Percentiles rank a stretch among this genome's conserved stretches.
These are phyloP conservation scores for Peromyscus eremicus DNA, from an alignment of 2,797 vertebrate species.

Conservation along the genomic window DNA sequence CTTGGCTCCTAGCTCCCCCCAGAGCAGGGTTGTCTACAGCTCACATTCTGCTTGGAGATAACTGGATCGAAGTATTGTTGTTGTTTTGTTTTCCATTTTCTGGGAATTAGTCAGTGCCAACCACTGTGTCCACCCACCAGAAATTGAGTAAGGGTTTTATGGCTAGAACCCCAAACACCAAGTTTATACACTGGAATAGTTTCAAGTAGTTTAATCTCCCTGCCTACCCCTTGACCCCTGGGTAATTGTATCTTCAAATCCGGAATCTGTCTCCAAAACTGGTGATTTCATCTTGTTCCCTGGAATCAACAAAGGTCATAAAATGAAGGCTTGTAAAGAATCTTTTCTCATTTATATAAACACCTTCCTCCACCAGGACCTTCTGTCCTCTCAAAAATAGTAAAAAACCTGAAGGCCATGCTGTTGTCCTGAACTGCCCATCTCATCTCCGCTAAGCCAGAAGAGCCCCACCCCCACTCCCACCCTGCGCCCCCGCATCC, in stretches of 20 bases:
- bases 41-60: not conserved
- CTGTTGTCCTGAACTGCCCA: not conserved
- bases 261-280: slow-evolving; percentile 45
- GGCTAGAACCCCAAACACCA: slow-evolving; percentile 4
- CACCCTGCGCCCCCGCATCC: too few relatives aligned
- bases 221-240: slow-evolving; percentile 1
- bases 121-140: not conserved
- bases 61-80: not conserved
- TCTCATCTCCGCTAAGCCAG: not conserved
- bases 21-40: not conserved
- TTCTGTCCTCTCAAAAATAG: not conserved
- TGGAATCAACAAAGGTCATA: slow-evolving; percentile 26
- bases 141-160: not conserved
- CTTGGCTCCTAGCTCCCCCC: not conserved
- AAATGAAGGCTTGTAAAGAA: not conserved
- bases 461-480: not conserved
- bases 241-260: slow-evolving; percentile 40
- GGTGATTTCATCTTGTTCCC: slow-evolving; percentile 41
- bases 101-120: not conserved
- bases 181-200: slow-evolving; percentile 32
- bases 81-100: not conserved
- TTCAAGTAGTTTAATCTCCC: slow-evolving; percentile 47
- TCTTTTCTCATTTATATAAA: not conserved
- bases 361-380: not conserved
- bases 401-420: not conserved